These are phyloP conservation scores for Remorina albescens DNA, from an alignment of 2,797 vertebrate species.

Conservation along the genomic window DNA sequence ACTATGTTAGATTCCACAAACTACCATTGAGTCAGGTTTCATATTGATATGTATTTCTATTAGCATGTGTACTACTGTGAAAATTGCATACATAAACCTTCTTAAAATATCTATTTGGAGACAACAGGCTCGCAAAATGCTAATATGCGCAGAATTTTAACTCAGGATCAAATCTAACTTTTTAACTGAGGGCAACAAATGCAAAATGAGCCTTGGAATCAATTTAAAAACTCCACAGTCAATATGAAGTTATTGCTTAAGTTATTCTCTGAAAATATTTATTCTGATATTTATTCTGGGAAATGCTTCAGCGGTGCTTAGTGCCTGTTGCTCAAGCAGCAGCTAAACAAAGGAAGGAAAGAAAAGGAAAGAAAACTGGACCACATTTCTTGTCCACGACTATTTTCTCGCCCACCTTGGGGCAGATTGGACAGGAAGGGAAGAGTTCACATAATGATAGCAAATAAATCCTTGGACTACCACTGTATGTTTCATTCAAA, in stretches of 20 bases:
- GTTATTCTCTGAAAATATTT: slow-evolving; percentile 39
- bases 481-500: slow-evolving; percentile 45
- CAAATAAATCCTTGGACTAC: slow-evolving; percentile 46
- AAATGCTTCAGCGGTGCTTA: slow-evolving; percentile 27
- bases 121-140: slow-evolving; percentile 53
- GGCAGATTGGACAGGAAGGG: slow-evolving; percentile 38
- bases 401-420: slow-evolving; percentile 58
- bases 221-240: slow-evolving; percentile 50
- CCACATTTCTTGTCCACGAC: slow-evolving; percentile 55
- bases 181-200: slow-evolving; percentile 33
- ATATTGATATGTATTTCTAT: slow-evolving; percentile 26
- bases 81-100: slow-evolving; percentile 40
- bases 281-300: slow-evolving; percentile 50
- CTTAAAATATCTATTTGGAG: slow-evolving; percentile 53
- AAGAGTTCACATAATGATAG: slow-evolving; percentile 27
- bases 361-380: slow-evolving; percentile 40
- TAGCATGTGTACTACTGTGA: slow-evolving; percentile 51
- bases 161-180: slow-evolving; percentile 47
- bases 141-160: slow-evolving; percentile 45
- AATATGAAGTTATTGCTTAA: slow-evolving; percentile 60
- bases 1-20: background rate
- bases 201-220: slow-evolving; percentile 38
- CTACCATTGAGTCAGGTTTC: slow-evolving; percentile 17
- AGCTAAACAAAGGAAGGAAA: slow-evolving; percentile 50
- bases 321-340: slow-evolving; percentile 50